A percentile compares a stretch with the other conserved stretches of the same genome.
These are phyloP conservation scores for Macrostomum lignano DNA, from an alignment of 1,140 invertebrate genomes.

Conservation along the genomic window DNA sequence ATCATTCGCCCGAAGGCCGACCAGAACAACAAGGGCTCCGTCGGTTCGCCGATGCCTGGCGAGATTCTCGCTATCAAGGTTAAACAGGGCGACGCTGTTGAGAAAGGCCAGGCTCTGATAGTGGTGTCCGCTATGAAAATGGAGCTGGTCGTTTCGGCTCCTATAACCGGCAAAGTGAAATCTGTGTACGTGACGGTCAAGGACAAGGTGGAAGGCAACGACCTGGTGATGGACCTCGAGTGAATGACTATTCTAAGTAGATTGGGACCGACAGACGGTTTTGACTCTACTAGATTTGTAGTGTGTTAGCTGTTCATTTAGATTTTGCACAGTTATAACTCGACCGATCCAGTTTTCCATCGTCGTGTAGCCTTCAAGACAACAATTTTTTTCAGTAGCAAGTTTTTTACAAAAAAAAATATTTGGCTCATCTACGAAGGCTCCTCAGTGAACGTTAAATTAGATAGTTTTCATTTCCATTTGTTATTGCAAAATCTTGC, in stretches of 20 bases:
- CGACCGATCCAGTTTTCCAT: too few species aligned
- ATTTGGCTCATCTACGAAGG: too few species aligned
- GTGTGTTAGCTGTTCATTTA: too few species aligned
- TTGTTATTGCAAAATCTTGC: too few species aligned
- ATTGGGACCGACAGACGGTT: too few species aligned
- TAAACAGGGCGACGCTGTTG: slow-evolving; percentile 45
- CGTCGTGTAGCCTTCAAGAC: too few species aligned
- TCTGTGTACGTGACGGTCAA: slow-evolving; percentile 44
- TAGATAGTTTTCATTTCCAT: too few species aligned
- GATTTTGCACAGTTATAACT: too few species aligned
- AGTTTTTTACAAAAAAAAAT: too few species aligned
- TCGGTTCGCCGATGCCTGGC: slow-evolving; percentile 89
- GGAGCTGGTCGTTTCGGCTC: slow-evolving; percentile 93
- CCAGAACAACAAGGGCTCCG: slow-evolving; percentile 33
- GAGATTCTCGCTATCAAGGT: slow-evolving; percentile 42
- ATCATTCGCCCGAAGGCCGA: not conserved
- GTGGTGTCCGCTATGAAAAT: slow-evolving; percentile 98
- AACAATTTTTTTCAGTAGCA: too few species aligned
- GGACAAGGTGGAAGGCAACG: slow-evolving; percentile 78
- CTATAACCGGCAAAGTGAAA: slow-evolving; percentile 51
- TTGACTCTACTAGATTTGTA: too few species aligned
- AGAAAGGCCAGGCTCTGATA: slow-evolving; percentile 64
- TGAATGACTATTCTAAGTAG: not conserved
- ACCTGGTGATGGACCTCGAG: slow-evolving; percentile 63
- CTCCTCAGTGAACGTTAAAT: too few species aligned